Evolutionary conservation across 2,113 vertebrate genomes (phyloP).

Genomic region (Archocentrus centrarchus): DNA sequence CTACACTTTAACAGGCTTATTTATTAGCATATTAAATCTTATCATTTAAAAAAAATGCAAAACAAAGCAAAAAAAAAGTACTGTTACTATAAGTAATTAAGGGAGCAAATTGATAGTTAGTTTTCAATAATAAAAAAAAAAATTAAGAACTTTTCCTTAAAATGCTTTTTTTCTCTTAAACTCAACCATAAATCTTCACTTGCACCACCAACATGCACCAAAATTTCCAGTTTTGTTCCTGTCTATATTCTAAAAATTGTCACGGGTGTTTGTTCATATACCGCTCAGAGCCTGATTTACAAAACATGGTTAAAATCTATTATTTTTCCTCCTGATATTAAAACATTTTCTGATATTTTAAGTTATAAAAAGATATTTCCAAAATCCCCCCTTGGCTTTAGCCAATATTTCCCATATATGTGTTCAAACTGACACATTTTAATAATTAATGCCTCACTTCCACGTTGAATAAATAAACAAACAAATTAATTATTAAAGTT

Average conservation of each 20-base stretch:
- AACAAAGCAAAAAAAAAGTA: not conserved
- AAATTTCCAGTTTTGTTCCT: no score
- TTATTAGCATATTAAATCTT: no score
- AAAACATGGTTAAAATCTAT: accelerated
- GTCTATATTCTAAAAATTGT: no score
- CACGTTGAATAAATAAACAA: not conserved
- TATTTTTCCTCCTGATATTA: not conserved
- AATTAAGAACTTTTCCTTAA: not conserved
- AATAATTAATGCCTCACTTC: not conserved
- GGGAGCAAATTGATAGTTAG: not conserved
- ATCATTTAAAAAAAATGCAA: no score
- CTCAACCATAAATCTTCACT: no score
- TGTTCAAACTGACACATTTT: not conserved
- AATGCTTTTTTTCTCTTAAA: no score
- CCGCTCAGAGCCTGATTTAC: no score
- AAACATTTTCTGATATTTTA: not conserved
- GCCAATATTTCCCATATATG: not conserved
- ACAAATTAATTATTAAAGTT: no score
- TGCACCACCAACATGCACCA: no score
- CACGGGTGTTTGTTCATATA: no score
- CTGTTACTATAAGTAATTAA: not conserved
- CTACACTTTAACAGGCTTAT: not conserved
- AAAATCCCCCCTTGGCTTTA: not conserved
- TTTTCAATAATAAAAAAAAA: not conserved
- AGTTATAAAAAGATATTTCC: not conserved